Evolutionary conservation across 2,888 invertebrate species (phyloP), one percentile per base, ranked within the genome.

Genomic region (Dichetophora obliterata): DNA sequence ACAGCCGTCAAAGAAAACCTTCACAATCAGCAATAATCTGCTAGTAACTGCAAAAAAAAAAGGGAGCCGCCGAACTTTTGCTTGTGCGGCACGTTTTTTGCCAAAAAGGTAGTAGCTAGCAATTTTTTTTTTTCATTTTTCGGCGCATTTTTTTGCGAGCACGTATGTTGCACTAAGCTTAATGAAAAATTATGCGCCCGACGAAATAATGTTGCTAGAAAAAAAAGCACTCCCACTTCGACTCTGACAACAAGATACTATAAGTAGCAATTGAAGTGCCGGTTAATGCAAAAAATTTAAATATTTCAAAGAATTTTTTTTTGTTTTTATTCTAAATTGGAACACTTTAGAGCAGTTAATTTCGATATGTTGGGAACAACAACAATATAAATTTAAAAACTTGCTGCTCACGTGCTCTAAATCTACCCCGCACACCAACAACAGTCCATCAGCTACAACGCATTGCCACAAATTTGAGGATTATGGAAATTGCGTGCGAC

Each of bases 381-480:
- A 57, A 5, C 57, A 57, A 57, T 24, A 57, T 5, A n/a, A 24
- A 9, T 57, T 22, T 24, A 5, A 14, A 19, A 57, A 61, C 31
- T 24, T 27, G 37, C 37, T 61, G 61, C 61, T 61, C 61, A 61
- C 68, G 48, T 48, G 43, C 68, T 5, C 22, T 24, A 5, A 22
- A 43, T 43, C 43, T 19, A 6, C 37, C 37, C 8, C 37, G 6
- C 8, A 8, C 37, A 8, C 37, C 37, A 37, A 37, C 37, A 5
- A 37, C 6, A 31, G 34, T 34, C 37, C 37, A 5, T 6, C 6
- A 31, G 34, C 54, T 57, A 11, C 54, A 52, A 70, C 72, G 43
- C 72, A 61, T 57, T 37, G 72, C 72, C 72, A 61, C 72, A 72
- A 72, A 72, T 72, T 72, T 72, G 59, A 72, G 72, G 72, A 72